Percentiles rank a stretch among this genome's conserved stretches.
Conservation (phyloP, 2,888 invertebrate species). For the Strigamia transsilvanica region DNA sequence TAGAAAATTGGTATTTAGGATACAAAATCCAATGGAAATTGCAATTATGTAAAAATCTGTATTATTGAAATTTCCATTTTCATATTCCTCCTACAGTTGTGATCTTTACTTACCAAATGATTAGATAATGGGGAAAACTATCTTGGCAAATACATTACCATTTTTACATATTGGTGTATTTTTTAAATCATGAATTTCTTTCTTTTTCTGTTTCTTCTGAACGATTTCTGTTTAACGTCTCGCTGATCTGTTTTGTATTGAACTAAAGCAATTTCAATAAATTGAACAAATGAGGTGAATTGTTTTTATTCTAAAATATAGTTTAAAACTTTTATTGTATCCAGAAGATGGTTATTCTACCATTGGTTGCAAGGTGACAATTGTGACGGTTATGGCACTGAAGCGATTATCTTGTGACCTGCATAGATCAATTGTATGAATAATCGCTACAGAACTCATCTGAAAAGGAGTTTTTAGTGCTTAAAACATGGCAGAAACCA, state of each 20-base stretch:
- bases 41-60: neutral
- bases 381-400: no score
- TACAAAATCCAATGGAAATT: neutral
- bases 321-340: no score
- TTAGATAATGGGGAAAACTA: conserved; percentile 9
- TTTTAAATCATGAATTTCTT: neutral
- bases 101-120: conserved; percentile 11
- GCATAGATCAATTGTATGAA: no score
- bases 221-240: neutral
- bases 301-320: neutral
- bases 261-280: neutral
- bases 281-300: neutral
- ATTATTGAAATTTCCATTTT: neutral
- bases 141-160: neutral
- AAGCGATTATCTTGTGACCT: no score
- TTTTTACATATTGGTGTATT: neutral
- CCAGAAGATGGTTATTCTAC: no score
- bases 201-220: neutral
- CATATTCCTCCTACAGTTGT: neutral
- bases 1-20: conserved; percentile 1
- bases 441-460: no score
- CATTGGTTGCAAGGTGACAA: no score
- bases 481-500: no score
- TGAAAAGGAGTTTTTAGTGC: no score
- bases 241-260: neutral